phyloP scores from a whole-genome alignment of 1,140 invertebrate species.

The Oscheius sp. region DNA sequence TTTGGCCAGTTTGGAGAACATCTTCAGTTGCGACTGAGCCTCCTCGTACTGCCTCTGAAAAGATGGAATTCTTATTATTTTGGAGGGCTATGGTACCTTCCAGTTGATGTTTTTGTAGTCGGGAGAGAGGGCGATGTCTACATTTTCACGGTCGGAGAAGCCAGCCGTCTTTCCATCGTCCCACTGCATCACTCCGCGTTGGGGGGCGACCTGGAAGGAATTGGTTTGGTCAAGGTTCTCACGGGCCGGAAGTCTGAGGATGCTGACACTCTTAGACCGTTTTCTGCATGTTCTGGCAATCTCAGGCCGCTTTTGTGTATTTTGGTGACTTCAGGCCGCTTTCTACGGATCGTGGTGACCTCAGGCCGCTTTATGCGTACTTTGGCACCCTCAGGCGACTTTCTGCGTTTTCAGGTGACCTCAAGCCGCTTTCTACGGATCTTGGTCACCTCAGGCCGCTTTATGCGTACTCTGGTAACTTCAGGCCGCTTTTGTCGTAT shows the following conservation, averaged over 20 bases:
- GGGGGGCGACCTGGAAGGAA: constrained; percentile 29
- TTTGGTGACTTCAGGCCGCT: too few species aligned
- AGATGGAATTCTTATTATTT: constrained; percentile 1
- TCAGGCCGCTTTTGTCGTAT: too few species aligned
- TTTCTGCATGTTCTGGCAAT: neutral
- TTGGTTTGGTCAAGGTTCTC: neutral
- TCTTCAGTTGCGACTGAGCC: constrained; percentile 23
- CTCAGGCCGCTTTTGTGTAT: too few species aligned
- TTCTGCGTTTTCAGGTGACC: too few species aligned
- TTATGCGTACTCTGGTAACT: too few species aligned
- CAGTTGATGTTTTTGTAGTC: constrained; percentile 43
- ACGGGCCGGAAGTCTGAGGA: neutral
- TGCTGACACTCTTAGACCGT: neutral
- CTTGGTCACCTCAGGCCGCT: too few species aligned
- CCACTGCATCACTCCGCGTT: constrained; percentile 43
- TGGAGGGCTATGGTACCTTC: constrained; percentile 14
- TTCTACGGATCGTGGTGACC: too few species aligned
- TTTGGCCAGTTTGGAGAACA: constrained; percentile 38
- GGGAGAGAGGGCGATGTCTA: constrained; percentile 14
- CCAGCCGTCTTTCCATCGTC: constrained; percentile 24
- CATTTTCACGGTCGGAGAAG: constrained; percentile 21
- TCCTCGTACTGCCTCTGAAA: constrained; percentile 39
- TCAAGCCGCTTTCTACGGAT: too few species aligned
- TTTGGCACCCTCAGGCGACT: too few species aligned
- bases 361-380: too few species aligned